phyloP scores from a whole-genome alignment of 2,113 vertebrate genomes.

The Nyctereutes procyonoides region DNA sequence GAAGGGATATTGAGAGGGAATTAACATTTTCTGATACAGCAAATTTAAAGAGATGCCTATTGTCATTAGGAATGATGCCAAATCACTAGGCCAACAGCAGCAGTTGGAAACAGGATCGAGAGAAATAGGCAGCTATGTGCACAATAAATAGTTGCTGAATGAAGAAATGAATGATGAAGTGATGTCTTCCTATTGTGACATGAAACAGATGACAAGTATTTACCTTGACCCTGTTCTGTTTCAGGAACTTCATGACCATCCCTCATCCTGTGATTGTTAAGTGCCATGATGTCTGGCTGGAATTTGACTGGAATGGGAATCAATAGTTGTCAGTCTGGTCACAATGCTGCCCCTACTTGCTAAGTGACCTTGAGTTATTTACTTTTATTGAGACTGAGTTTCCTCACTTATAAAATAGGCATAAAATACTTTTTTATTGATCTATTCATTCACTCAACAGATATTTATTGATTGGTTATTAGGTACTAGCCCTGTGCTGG shows the following conservation, averaged over 20 bases:
- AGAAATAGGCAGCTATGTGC: too few relatives aligned
- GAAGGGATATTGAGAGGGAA: neutral
- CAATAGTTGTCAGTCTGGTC: neutral
- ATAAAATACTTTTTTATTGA: conserved; percentile 52
- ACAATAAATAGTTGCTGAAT: neutral
- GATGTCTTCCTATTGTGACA: neutral
- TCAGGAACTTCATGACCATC: neutral
- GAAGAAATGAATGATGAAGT: neutral
- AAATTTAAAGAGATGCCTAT: neutral
- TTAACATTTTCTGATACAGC: neutral
- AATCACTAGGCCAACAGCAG: neutral
- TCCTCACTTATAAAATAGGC: conserved; percentile 29
- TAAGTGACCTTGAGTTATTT: conserved; percentile 28
- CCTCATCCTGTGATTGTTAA: neutral
- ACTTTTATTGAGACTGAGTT: conserved; percentile 3
- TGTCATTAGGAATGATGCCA: neutral
- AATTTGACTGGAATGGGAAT: neutral
- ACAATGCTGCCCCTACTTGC: neutral
- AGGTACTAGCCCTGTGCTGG: neutral
- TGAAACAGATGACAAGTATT: neutral
- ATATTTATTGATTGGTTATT: neutral
- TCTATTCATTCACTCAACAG: neutral
- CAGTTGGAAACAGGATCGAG: neutral
- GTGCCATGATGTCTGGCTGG: neutral
- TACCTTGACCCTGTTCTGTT: neutral